These are phyloP conservation scores for Cercocebus atys DNA, from an alignment of 2,113 vertebrate species.

Conservation along the genomic window DNA sequence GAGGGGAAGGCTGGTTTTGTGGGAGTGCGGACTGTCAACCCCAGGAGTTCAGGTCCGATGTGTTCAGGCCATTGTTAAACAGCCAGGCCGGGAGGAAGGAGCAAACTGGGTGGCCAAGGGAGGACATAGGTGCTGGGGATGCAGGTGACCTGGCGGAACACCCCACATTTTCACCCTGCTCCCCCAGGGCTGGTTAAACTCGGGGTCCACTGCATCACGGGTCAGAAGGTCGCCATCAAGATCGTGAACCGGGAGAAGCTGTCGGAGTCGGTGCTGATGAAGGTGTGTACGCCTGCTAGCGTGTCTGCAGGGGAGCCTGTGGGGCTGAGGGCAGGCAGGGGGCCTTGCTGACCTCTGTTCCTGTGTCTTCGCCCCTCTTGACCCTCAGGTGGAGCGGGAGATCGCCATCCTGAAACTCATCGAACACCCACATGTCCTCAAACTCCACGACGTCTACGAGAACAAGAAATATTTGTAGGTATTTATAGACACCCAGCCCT, in stretches of 20 bases:
- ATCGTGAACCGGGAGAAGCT: slow-evolving; percentile 96
- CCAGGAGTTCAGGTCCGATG: background rate
- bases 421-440: slow-evolving; percentile 95
- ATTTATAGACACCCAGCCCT: slow-evolving; percentile 79
- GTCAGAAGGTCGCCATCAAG: slow-evolving; percentile 96
- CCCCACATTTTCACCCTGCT: background rate
- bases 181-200: slow-evolving; percentile 92
- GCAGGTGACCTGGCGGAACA: slow-evolving; percentile 79
- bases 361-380: accelerated
- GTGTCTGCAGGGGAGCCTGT: accelerated
- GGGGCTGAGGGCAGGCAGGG: background rate
- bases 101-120: slow-evolving; percentile 5
- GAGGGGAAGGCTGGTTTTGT: background rate
- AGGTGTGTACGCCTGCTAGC: slow-evolving; percentile 81
- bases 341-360: background rate
- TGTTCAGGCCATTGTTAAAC: background rate
- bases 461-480: slow-evolving; percentile 99
- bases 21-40: accelerated
- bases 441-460: slow-evolving; percentile 96
- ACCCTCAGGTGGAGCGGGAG: slow-evolving; percentile 92
- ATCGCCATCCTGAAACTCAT: slow-evolving; percentile 97
- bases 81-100: background rate
- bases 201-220: slow-evolving; percentile 94
- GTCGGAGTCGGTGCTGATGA: slow-evolving; percentile 95
- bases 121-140: slow-evolving; percentile 66